Conservation (phyloP, 2,113 vertebrate species). For the Pungitius pungitius region DNA sequence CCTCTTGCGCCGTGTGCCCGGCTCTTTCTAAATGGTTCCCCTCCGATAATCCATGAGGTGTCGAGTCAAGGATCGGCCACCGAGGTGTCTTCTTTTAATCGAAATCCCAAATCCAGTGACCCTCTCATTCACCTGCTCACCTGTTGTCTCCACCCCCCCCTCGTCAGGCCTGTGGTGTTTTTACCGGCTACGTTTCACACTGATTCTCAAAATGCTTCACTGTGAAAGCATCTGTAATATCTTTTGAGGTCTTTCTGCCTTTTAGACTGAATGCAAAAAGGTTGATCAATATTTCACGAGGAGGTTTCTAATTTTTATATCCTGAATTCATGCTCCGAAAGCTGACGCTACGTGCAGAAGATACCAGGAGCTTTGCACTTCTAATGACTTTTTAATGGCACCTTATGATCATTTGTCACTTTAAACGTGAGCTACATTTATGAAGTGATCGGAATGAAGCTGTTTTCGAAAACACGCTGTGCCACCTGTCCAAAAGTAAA, state of each 20-base stretch:
- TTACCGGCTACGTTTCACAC: neutral
- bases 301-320: neutral
- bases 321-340: slow-evolving; percentile 6
- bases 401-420: slow-evolving; percentile 29
- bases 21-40: slow-evolving; percentile 32
- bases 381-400: slow-evolving; percentile 27
- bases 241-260: slow-evolving; percentile 1
- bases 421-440: slow-evolving; percentile 29
- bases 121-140: neutral
- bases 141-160: neutral
- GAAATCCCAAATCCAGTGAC: neutral
- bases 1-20: slow-evolving; percentile 16
- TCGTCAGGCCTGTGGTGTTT: neutral
- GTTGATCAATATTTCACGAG: slow-evolving; percentile 9
- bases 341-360: slow-evolving; percentile 21
- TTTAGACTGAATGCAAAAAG: neutral
- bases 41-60: slow-evolving; percentile 32
- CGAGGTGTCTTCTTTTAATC: no score
- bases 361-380: slow-evolving; percentile 18
- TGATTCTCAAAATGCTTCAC: neutral
- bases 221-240: slow-evolving; percentile 6
- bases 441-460: slow-evolving; percentile 27
- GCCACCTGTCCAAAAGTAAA: slow-evolving; percentile 32
- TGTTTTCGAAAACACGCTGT: slow-evolving; percentile 34
- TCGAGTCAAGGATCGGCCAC: neutral